Evolutionary conservation across 2,888 invertebrate species (phyloP).

Genomic region (Campoletis raptor): DNA sequence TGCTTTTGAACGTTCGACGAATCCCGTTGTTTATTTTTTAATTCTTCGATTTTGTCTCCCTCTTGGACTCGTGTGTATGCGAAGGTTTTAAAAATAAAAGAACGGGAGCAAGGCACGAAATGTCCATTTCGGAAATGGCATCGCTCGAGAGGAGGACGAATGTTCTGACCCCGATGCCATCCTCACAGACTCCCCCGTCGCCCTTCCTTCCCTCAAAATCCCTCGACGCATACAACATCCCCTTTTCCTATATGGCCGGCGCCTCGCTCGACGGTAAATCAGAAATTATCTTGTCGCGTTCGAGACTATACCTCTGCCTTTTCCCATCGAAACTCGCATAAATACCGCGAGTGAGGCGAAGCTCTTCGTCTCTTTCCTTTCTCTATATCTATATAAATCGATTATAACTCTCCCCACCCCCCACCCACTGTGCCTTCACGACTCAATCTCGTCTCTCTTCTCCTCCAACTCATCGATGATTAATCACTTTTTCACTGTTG

Average conservation of each 20-base stretch:
- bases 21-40: not conserved
- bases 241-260: slow-evolving; percentile 51
- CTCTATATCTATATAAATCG: slow-evolving; percentile 11
- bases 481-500: not conserved
- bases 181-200: not conserved
- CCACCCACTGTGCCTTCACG: not conserved
- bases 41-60: not conserved
- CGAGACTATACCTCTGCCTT: slow-evolving; percentile 79
- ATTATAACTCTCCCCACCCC: slow-evolving; percentile 10
- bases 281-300: slow-evolving; percentile 84
- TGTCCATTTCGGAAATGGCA: slow-evolving; percentile 79
- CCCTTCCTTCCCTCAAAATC: not conserved
- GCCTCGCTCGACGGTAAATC: slow-evolving; percentile 81
- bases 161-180: slow-evolving; percentile 62
- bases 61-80: slow-evolving; percentile 3
- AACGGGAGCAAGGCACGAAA: slow-evolving; percentile 37
- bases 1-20: not conserved
- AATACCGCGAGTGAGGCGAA: slow-evolving; percentile 74
- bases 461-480: not conserved
- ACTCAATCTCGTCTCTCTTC: slow-evolving; percentile 4
- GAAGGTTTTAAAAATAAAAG: slow-evolving; percentile 32
- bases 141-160: slow-evolving; percentile 66
- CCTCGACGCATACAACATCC: slow-evolving; percentile 3
- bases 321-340: slow-evolving; percentile 83
- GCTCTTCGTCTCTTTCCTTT: slow-evolving; percentile 61